Evolutionary conservation across 2,113 vertebrate species (phyloP), one percentile per base, ranked within the genome.

Genomic region (Melanerpes formicivorus): DNA sequence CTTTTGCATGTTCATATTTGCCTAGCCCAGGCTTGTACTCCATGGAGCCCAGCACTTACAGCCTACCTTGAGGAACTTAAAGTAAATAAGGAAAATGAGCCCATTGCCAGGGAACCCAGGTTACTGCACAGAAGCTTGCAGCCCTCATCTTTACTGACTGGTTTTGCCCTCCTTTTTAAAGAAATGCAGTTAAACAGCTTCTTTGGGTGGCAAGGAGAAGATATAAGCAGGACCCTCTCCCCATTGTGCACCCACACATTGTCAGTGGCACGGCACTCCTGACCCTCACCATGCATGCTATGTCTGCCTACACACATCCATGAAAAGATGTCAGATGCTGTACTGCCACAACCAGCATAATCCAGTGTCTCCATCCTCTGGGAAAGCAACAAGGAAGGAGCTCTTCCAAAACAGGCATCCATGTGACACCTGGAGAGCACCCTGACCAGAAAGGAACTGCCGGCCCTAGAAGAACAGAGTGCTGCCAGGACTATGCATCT

Each of bases 241-340:
- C 30, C 1, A 1, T 26, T 3, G 0, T 1, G 11, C 27, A 14
- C 21, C 34, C 14, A 6, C 40, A 5, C 0, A 0, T 0, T 2
- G 37, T 11, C 50, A 12, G 21, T 5, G 21, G 18, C 18, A 22
- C 1, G 3, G 63, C 67, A 27, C 62, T 42, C 44, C 79, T 14
- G 58, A 50, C 44, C 52, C 3, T 0, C 0, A 2, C 77, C 3
- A 1, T 10, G 11, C 8, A 0, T 3, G 18, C 25, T 56, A 69
- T 42, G n/a, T 9, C 75, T 48, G 8, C 25, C 9, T 1, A 5
- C 15, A 22, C 18, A 18, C 11, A 25, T 18, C 76, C 44, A 10
- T 8, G n/a, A 11, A 10, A 58, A 82, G n/a, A 15, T 55, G 79
- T 34, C 66, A 40, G 48, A 22, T 3, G 4, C 40, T 25, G 46